Percentiles rank a stretch among this genome's conserved stretches.
Evolutionary conservation across 2,797 vertebrate genomes (phyloP).

Genomic region (Takifugu ocellatus): DNA sequence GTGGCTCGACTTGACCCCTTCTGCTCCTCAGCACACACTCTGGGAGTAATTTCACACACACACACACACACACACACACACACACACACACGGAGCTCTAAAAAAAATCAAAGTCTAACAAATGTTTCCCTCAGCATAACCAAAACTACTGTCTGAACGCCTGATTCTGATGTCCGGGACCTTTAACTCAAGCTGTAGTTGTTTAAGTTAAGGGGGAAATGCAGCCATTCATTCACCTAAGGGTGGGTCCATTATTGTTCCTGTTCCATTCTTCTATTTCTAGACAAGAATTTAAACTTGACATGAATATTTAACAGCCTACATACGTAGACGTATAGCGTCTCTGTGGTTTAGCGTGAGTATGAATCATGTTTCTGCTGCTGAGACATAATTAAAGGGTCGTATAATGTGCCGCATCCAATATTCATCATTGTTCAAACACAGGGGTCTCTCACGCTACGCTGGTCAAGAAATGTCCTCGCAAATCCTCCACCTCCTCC

Average conservation of each 20-base stretch:
- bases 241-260: background rate
- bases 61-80: constrained; percentile 19
- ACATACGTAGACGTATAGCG: constrained; percentile 1
- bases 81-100: constrained; percentile 2
- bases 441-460: too few species aligned
- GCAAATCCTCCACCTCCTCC: too few species aligned
- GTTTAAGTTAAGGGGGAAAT: too few species aligned
- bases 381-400: constrained; percentile 4
- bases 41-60: background rate
- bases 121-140: too few species aligned
- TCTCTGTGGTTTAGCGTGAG: constrained; percentile 2
- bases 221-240: background rate
- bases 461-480: too few species aligned
- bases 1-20: too few species aligned
- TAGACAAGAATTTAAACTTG: constrained; percentile 25
- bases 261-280: constrained; percentile 28
- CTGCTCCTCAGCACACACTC: too few species aligned
- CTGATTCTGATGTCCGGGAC: too few species aligned
- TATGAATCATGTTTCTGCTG: constrained; percentile 3
- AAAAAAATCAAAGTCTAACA: background rate
- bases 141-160: too few species aligned
- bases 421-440: background rate
- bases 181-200: too few species aligned
- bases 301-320: constrained; percentile 22
- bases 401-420: background rate